Evolutionary conservation across 2,888 invertebrate species (phyloP), one percentile per base, ranked within the genome.

Genomic region (Rhagonycha fulva): DNA sequence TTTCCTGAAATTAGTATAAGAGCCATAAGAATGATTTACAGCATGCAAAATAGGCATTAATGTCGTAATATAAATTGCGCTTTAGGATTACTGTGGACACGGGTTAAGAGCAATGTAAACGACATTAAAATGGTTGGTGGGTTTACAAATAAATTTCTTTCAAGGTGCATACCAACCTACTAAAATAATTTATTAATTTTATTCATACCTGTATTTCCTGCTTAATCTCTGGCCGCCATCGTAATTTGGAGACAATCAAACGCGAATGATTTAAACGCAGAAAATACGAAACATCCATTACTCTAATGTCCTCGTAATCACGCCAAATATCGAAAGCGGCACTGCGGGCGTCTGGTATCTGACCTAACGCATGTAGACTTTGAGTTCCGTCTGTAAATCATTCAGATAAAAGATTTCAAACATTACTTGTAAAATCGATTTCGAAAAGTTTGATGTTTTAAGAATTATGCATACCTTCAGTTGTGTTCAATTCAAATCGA

Each of bases 251-350:
- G 1, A 95, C 95, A 12, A 96, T 89, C 0, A 96, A 89, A 60
- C 95, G 90, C 0, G 96, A 96, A 85, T 96, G 96, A 88, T 96
- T 96, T 81, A 96, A 90, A 26, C 93, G 91, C 67, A 96, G 88
- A 86, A 94, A 95, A 23, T 95, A 95, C 4, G 93, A 91, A 23
- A 96, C 88, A 86, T 96, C 96, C 3, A 93, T 92, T 62, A 95
- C 91, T 2, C 91, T 90, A 81, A 94, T 92, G 86, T 95, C 95
- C 79, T 95, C 95, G 83, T 94, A 96, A 82, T 95, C 92, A 61
- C 96, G 90, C 95, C 95, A 96, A 11, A 95, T 90, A 85, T 95
- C 92, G 81, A 96, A 91, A 78, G 91, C 90, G 0, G 93, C 94
- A 79, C 93, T 95, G 47, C 96, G 90, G 0, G 94, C 92, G 85